Percentiles rank a stretch among this genome's conserved stretches.
Evolutionary conservation across 2,797 vertebrate genomes (phyloP).

Genomic region (Lepidocolaptes lacrymiger): DNA sequence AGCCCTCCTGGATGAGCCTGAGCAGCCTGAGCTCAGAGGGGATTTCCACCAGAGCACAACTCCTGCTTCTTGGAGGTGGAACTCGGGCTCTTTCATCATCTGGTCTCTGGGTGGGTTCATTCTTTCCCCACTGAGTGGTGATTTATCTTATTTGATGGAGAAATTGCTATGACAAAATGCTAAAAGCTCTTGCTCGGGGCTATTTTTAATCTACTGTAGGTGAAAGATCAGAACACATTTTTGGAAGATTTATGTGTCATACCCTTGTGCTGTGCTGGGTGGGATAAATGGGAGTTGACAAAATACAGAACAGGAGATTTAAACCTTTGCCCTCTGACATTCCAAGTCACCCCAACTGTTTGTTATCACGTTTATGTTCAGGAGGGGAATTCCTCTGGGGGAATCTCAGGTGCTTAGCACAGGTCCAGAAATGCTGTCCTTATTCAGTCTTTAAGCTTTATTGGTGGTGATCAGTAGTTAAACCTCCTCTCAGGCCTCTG

Average conservation of each 20-base stretch:
- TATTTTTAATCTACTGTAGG: slow-evolving; percentile 58
- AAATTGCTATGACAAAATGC: slow-evolving; percentile 61
- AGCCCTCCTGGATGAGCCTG: not conserved
- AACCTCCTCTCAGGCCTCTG: not conserved
- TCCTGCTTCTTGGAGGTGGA: not conserved
- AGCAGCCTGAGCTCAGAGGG: not conserved
- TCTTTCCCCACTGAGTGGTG: not conserved
- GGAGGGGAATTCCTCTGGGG: not conserved
- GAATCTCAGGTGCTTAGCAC: not conserved
- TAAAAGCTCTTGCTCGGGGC: slow-evolving; percentile 40
- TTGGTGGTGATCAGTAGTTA: not conserved
- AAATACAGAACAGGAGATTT: slow-evolving; percentile 6
- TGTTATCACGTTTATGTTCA: not conserved
- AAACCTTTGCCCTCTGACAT: slow-evolving; percentile 49
- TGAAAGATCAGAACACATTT: slow-evolving; percentile 62
- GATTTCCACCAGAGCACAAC: slow-evolving; percentile 24
- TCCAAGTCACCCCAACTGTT: not conserved
- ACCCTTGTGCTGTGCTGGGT: not conserved
- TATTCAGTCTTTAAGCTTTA: not conserved
- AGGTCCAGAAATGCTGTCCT: not conserved
- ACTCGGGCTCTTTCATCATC: not conserved
- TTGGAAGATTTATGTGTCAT: slow-evolving; percentile 33
- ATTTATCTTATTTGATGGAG: slow-evolving; percentile 19
- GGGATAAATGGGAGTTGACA: slow-evolving; percentile 53
- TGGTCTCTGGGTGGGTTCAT: not conserved